A percentile compares a stretch with the other conserved stretches of the same genome.
phyloP scores from a whole-genome alignment of 2,888 invertebrate genomes.

The Galerucella pusilla region DNA sequence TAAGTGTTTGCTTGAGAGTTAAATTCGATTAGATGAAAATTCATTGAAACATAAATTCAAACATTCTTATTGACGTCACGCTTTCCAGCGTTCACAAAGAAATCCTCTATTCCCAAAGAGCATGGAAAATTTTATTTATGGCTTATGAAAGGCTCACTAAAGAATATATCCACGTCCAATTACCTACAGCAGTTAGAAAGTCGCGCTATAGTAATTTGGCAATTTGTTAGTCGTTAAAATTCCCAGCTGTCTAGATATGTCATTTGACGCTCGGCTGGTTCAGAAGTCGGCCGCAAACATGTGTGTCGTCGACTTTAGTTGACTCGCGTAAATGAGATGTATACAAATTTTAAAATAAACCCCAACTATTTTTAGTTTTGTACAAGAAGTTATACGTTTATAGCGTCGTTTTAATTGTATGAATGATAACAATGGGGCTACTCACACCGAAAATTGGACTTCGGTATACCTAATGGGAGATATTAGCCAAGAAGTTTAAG shows the following conservation, averaged over 20 bases:
- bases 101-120: constrained; percentile 21
- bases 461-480: neutral
- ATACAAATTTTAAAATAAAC: constrained; percentile 46
- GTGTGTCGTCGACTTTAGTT: constrained; percentile 56
- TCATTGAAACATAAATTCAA: neutral
- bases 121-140: constrained; percentile 43
- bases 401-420: constrained; percentile 1
- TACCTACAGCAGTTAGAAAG: constrained; percentile 63
- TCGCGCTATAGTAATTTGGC: constrained; percentile 65
- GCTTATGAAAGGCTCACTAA: constrained; percentile 41
- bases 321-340: constrained; percentile 47
- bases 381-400: constrained; percentile 13
- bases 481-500: neutral
- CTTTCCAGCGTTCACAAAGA: constrained; percentile 8
- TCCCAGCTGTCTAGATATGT: constrained; percentile 66
- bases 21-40: neutral
- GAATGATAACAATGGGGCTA: neutral
- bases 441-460: neutral
- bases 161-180: constrained; percentile 66
- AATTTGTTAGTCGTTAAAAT: constrained; percentile 69
- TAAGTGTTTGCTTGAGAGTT: neutral
- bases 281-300: constrained; percentile 66
- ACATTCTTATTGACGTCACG: neutral
- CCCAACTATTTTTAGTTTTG: constrained; percentile 40
- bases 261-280: constrained; percentile 66